Evolutionary conservation across 2,888 invertebrate genomes (phyloP).

Genomic region (Strigamia transsilvanica): DNA sequence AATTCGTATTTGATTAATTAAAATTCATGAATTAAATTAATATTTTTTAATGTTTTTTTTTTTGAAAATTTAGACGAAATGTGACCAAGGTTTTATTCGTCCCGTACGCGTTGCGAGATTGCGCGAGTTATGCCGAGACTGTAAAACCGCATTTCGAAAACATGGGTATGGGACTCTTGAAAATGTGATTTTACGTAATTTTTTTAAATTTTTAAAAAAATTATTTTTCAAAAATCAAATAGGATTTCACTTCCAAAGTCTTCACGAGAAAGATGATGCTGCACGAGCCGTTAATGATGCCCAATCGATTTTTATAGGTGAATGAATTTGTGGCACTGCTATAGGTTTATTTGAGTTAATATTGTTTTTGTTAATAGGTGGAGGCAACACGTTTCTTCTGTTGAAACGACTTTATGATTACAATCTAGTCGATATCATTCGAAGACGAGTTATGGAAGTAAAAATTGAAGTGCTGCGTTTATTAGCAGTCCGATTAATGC

Average conservation of each 20-base stretch:
- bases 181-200: neutral
- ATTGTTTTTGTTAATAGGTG: constrained; percentile 64
- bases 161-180: neutral
- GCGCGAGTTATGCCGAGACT: constrained; percentile 18
- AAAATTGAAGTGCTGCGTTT: neutral
- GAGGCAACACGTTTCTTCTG: constrained; percentile 82
- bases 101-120: constrained; percentile 26
- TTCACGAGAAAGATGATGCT: constrained; percentile 19
- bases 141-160: constrained; percentile 12
- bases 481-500: too few species aligned
- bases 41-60: neutral
- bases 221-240: neutral
- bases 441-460: constrained; percentile 70
- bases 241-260: constrained; percentile 43
- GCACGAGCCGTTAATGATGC: constrained; percentile 28
- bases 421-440: constrained; percentile 72
- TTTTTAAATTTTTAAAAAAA: neutral
- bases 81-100: neutral
- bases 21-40: neutral
- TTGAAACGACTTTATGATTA: constrained; percentile 76
- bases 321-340: neutral
- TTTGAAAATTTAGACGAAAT: neutral
- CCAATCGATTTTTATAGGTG: constrained; percentile 19
- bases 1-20: neutral
- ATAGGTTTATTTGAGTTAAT: too few species aligned